These are phyloP conservation scores for Tragelaphus scriptus DNA, from an alignment of 2,113 vertebrate species.

Conservation along the genomic window DNA sequence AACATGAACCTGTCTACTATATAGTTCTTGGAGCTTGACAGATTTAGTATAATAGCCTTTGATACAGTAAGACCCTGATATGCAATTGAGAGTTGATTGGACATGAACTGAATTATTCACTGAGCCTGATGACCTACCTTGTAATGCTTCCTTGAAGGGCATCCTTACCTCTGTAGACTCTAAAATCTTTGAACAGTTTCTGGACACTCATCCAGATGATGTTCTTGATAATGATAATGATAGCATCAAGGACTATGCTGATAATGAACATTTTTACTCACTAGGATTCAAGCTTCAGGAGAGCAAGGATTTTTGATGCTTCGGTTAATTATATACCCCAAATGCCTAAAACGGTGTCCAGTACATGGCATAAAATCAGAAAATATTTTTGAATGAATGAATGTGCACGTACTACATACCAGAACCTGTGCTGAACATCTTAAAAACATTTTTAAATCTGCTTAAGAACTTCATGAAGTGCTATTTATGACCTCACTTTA, in stretches of 20 bases:
- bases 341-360: background rate
- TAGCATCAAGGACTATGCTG: background rate
- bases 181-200: background rate
- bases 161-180: background rate
- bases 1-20: background rate
- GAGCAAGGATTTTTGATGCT: background rate
- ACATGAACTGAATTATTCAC: background rate
- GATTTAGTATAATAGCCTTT: background rate
- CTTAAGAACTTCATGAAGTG: background rate
- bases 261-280: background rate
- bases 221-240: background rate
- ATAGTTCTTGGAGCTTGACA: background rate
- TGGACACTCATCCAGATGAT: background rate
- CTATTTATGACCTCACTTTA: background rate
- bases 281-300: background rate
- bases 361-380: background rate
- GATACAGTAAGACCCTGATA: background rate
- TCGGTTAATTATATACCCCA: background rate
- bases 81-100: slow-evolving; percentile 12
- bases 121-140: background rate
- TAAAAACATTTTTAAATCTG: background rate
- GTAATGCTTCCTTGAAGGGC: background rate
- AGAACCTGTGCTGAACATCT: background rate
- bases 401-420: background rate
- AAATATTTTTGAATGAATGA: background rate